Base-by-base conservation (phyloP, 2,113 vertebrate species). In the Prietella phreatophila region DNA sequence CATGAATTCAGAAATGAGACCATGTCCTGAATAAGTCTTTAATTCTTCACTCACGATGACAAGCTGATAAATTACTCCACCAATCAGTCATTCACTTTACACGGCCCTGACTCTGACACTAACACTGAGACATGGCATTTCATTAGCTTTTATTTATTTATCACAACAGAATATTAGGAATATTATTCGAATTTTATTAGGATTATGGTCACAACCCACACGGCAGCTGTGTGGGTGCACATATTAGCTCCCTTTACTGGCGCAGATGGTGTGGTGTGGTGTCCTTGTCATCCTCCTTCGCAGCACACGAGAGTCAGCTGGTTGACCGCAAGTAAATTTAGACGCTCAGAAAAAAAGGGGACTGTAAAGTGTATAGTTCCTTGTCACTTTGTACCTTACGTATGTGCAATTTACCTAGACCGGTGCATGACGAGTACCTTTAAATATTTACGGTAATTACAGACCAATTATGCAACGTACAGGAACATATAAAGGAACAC, bases 1-100 rank as follows among this genome's bases (percentile, higher is more conserved):
- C 13, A 39, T 85, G 25, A 84, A 84, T 76, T 85, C 53, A 42
- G 69, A 47, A 63, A 76, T 63, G 71, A 78, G 56, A 17, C 27
- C 22, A 22, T 42, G 13, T 63, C 84, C 84, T 30, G 53, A 75
- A 58, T 55, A 33, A 39, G 53, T 47, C 85, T 25, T 17, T 47
- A 60, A 76, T 39, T 60, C 84, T 15, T 58, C 56, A 33, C 3
- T 25, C 42, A 55, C 55, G 67, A 73, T 58, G 67, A 58, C 33
- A 58, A 39, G 20, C 6, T 60, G 13, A 85, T 85, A 22, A 36
- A 75, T 42, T 27, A 58, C 30, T 58, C 33, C 17, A 56, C 58
- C 83, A 71, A 14, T 58, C 67, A 27, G 50, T 85, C 53, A 85
- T 75, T 60, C 84, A 27, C 53, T 58, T 73, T 15, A 56, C 50